A percentile compares a stretch with the other conserved stretches of the same genome.
These are phyloP conservation scores for Oscheius onirici DNA, from an alignment of 2,888 invertebrate genomes.

Conservation along the genomic window DNA sequence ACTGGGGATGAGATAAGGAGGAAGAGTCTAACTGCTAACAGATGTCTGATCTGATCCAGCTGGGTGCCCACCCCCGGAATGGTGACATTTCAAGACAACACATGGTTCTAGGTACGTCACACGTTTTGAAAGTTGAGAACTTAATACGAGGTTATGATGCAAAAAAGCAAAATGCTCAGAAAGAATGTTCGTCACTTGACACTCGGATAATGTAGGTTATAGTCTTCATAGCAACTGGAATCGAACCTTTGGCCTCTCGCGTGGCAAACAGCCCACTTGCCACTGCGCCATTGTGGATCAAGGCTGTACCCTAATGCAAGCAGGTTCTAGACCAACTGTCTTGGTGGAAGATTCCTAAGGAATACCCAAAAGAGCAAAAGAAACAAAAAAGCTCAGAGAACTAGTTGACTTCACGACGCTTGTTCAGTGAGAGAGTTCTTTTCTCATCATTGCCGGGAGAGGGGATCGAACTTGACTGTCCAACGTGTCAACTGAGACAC, in stretches of 20 bases:
- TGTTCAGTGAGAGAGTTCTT: too few relatives aligned
- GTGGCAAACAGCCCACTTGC: neutral
- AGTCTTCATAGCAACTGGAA: conserved; percentile 12
- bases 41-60: conserved; percentile 18
- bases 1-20: neutral
- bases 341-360: too few relatives aligned
- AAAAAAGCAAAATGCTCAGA: conserved; percentile 24
- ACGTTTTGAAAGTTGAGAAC: conserved; percentile 9
- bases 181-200: too few relatives aligned
- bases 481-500: too few relatives aligned
- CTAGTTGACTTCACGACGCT: too few relatives aligned
- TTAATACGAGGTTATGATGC: neutral
- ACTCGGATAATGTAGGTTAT: conserved; percentile 22
- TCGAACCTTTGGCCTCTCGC: conserved; percentile 4
- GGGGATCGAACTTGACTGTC: too few relatives aligned
- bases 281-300: conserved; percentile 18
- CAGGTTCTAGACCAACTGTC: too few relatives aligned
- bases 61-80: neutral
- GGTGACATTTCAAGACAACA: conserved; percentile 1
- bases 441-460: too few relatives aligned
- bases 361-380: too few relatives aligned
- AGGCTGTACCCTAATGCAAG: neutral
- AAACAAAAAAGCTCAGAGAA: too few relatives aligned
- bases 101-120: conserved; percentile 14
- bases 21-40: neutral